phyloP scores from a whole-genome alignment of 2,888 invertebrate species.

The Pilophorus perplexus region DNA sequence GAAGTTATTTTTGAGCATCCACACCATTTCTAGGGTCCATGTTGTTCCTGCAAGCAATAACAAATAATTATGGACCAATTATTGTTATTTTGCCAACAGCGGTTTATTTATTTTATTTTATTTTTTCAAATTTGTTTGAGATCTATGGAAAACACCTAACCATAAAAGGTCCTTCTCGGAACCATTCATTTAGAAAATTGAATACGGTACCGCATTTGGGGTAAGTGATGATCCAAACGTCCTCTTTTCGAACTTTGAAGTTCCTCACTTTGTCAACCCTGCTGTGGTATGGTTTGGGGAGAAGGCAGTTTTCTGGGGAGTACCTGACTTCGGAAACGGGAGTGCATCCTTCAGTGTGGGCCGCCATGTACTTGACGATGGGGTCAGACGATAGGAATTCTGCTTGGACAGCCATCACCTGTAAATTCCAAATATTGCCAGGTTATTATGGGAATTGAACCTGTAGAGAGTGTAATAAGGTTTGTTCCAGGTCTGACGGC shows the following conservation, averaged over 20 bases:
- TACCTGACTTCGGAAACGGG: constrained; percentile 5
- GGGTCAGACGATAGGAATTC: background rate
- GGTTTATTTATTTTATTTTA: background rate
- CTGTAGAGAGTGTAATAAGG: too few species aligned
- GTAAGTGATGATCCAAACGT: constrained; percentile 52
- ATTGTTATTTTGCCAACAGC: too few species aligned
- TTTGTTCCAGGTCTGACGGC: too few species aligned
- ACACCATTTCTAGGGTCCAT: constrained; percentile 56
- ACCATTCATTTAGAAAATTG: too few species aligned
- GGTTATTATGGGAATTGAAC: too few species aligned
- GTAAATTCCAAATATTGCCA: too few species aligned
- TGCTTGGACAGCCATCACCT: background rate
- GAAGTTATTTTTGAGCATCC: constrained; percentile 52
- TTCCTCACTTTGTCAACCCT: constrained; percentile 49
- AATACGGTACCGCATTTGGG: constrained; percentile 53
- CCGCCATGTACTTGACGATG: constrained; percentile 11
- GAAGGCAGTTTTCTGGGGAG: constrained; percentile 46
- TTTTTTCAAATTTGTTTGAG: background rate
- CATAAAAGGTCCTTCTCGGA: too few species aligned
- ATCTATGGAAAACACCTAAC: constrained; percentile 28
- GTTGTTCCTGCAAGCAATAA: constrained; percentile 53
- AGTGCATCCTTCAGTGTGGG: background rate
- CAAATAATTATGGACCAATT: too few species aligned
- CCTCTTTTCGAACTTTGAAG: constrained; percentile 51
- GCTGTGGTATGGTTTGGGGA: constrained; percentile 46